Conservation (phyloP, 2,113 vertebrate genomes). For the Sapayoa aenigma region DNA sequence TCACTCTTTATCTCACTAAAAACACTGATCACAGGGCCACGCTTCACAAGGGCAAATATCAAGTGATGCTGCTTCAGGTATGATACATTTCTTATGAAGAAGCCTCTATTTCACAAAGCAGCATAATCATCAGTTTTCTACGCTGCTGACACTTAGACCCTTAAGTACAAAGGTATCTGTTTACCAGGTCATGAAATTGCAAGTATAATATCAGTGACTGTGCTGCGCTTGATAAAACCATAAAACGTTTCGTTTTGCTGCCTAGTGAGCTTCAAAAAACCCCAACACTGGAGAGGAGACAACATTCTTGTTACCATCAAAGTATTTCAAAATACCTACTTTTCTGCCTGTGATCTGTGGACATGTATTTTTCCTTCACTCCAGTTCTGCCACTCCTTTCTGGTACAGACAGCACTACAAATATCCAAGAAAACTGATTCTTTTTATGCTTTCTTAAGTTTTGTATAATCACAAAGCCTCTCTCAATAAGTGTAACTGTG, state of each 20-base stretch:
- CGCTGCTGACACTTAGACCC: background rate
- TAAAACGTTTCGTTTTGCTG: slow-evolving; percentile 54
- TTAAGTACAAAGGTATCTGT: slow-evolving; percentile 34
- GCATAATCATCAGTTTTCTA: slow-evolving; percentile 32
- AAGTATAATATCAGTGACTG: slow-evolving; percentile 27
- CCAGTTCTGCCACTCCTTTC: background rate
- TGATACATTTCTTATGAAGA: background rate
- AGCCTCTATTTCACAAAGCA: slow-evolving; percentile 16
- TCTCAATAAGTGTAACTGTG: background rate
- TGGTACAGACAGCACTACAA: background rate
- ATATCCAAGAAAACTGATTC: background rate
- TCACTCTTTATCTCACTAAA: background rate
- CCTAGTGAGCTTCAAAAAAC: slow-evolving; percentile 31
- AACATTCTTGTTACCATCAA: background rate
- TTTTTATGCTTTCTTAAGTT: background rate
- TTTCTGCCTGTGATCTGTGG: background rate
- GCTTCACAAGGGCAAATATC: slow-evolving; percentile 16
- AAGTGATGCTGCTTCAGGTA: slow-evolving; percentile 1
- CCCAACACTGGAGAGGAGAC: background rate
- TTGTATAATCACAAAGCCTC: background rate
- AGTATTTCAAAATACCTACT: background rate
- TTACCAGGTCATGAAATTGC: slow-evolving; percentile 63
- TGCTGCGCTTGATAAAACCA: background rate
- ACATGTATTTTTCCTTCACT: background rate
- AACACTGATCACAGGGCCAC: background rate